Evolutionary conservation across 2,113 vertebrate genomes (phyloP).

Genomic region (Phrynosoma blainvillii): DNA sequence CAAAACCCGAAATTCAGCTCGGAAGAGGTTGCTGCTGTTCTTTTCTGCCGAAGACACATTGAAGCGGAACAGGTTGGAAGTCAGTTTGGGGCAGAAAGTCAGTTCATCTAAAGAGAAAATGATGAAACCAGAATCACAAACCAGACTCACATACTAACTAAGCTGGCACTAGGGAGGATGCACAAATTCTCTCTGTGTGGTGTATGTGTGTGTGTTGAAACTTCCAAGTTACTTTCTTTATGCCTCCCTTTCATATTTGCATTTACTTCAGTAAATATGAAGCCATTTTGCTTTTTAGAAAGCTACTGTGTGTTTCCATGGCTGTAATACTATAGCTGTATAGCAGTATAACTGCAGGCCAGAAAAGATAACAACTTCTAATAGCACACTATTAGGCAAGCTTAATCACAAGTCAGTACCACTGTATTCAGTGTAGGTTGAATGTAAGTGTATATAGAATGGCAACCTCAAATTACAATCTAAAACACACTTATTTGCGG

Average conservation of each 20-base stretch:
- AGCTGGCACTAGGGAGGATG: background rate
- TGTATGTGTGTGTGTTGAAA: background rate
- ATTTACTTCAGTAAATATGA: background rate
- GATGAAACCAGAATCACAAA: background rate
- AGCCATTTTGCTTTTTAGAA: background rate
- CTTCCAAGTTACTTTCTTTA: background rate
- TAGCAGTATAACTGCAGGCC: too few species aligned
- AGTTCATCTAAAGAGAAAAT: conserved; percentile 84
- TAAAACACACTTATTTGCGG: too few species aligned
- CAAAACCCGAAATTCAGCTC: conserved; percentile 93
- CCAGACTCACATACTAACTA: background rate
- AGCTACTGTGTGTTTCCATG: too few species aligned
- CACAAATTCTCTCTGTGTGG: background rate
- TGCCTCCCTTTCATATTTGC: background rate
- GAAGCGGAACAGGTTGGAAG: conserved; percentile 94
- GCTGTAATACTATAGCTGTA: too few species aligned
- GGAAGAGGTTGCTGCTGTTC: conserved; percentile 94
- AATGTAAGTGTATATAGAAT: too few species aligned
- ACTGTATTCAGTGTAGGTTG: too few species aligned
- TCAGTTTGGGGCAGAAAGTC: conserved; percentile 89
- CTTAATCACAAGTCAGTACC: too few species aligned
- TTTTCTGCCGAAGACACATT: conserved; percentile 95
- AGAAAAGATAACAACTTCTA: too few species aligned
- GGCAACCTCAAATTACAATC: too few species aligned
- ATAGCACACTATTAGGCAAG: too few species aligned